Evolutionary conservation across 2,888 invertebrate genomes (phyloP), one percentile per base, ranked within the genome.

Genomic region (Ferdinandea cuprea): DNA sequence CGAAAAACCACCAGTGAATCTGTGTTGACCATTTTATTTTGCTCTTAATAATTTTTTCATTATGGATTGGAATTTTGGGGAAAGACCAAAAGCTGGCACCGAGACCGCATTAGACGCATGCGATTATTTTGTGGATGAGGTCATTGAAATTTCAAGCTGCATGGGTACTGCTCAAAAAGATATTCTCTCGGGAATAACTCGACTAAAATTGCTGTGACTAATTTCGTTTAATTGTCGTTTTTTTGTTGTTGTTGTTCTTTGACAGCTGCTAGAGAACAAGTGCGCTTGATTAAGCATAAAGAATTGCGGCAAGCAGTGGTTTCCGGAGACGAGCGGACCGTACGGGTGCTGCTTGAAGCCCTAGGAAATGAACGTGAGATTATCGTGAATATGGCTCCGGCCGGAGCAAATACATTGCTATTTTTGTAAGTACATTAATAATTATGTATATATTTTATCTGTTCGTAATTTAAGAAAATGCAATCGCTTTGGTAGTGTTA

Each of bases 381-480:
- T 58, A 93, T 98, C 65, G 93, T 97, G 85, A 98, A 98, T 89
- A 93, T 96, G 92, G 95, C 97, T 2, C 97, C 97, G 0, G 95
- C 95, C 77, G 98, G 97, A 0, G 96, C 96, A 17, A 97, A 96
- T 88, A 97, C 97, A 0, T 91, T 98, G 81, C 92, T 98, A 30
- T 98, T 96, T 89, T 93, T 95, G 97, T 97, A 89, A 93, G 94
- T 92, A 32, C n/a, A 9, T 7, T 44, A 40, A n/a, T n/a, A n/a
- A n/a, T 11, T 17, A 25, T 25, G 5, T 9, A 35, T 17, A 37
- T 8, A n/a, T n/a, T n/a, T 25, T 5, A 5, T 25, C 2, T 5
- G 25, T 2, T 25, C 25, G 15, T 15, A 40, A 7, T 6, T 25
- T 21, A 32, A 42, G 1, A 8, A 40, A 40, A 56, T 19, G 35